These are phyloP conservation scores for Pantherophis alleghaniensis DNA, from an alignment of 2,797 vertebrate genomes.

Conservation along the genomic window DNA sequence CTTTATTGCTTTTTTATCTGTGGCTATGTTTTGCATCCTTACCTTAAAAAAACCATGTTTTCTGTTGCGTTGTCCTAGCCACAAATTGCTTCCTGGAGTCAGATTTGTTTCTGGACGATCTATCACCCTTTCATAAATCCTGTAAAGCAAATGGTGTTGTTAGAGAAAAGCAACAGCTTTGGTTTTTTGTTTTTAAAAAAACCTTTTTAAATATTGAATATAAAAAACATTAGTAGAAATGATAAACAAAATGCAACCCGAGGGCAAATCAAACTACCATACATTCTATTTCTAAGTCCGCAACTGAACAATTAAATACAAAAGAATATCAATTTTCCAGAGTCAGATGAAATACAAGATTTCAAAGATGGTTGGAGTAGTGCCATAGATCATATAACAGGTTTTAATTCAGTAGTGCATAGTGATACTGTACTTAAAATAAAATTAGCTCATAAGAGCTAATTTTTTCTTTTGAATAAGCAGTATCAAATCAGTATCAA, in stretches of 20 bases:
- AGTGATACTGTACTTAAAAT: background rate
- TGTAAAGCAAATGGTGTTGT: constrained; percentile 62
- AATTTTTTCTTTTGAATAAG: background rate
- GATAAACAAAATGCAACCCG: constrained; percentile 8
- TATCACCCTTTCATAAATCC: constrained; percentile 93
- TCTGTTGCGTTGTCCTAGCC: constrained; percentile 94
- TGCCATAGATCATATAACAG: background rate
- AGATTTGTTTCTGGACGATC: constrained; percentile 89
- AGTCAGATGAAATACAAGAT: background rate
- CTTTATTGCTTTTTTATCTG: background rate
- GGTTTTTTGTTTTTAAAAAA: background rate
- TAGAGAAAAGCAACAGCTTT: constrained; percentile 9
- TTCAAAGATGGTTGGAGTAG: background rate
- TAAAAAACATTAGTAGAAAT: background rate
- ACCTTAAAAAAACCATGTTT: constrained; percentile 96
- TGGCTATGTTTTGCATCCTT: constrained; percentile 57
- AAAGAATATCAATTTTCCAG: background rate
- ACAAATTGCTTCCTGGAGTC: constrained; percentile 84
- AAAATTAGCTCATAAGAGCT: background rate
- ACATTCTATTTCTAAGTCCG: background rate
- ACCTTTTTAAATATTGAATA: background rate
- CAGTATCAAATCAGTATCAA: background rate
- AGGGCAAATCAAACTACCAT: background rate
- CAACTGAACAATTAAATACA: background rate
- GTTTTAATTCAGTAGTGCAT: background rate